Base-by-base conservation (phyloP, 2,888 invertebrate genomes). In the Aricia artaxerxes region DNA sequence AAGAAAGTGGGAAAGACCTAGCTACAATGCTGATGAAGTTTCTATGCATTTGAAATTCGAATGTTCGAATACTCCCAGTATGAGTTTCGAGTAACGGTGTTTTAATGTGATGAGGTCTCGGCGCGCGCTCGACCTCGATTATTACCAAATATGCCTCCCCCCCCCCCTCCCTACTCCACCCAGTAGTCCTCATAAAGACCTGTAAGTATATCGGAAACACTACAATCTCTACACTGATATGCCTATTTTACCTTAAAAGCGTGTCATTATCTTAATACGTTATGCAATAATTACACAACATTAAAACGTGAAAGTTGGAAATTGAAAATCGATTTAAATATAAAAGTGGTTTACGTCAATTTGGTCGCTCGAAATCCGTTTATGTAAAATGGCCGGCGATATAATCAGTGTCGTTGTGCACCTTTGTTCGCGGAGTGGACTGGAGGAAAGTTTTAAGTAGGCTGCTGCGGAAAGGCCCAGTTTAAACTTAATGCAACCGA, bases 311-410 rank as follows among this genome's bases (percentile, higher is more conserved):
- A 73, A 38, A 69, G 69, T 38, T 73, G 40, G 73, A 73, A 73
- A 73, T 73, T 73, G 44, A 73, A 73, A 44, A 73, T 44, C 44
- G n/a, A 73, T 40, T 73, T 73, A 24, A 73, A 40, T 44, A 24
- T 24, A 24, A 73, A 73, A 69, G 35, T 69, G 69, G 38, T 73
- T 44, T 9, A 44, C 73, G 24, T 73, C 44, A 73, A 73, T 73
- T 44, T 44, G 40, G 73, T 16, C 73, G 44, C 44, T 44, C 73
- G 73, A 44, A 73, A 73, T 73, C 73, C 73, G n/a, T 73, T 73
- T 24, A 9, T 44, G 44, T 73, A n/a, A 44, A 73, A n/a, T 38
- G 69, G 7, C 44, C 5, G 73, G 40, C 44, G 40, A 44, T 73
- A 73, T 73, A 44, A n/a, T 73, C 73, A 31, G 69, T 64, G 64